Evolutionary conservation across 2,113 vertebrate species (phyloP).

Genomic region (Bufo gargarizans): DNA sequence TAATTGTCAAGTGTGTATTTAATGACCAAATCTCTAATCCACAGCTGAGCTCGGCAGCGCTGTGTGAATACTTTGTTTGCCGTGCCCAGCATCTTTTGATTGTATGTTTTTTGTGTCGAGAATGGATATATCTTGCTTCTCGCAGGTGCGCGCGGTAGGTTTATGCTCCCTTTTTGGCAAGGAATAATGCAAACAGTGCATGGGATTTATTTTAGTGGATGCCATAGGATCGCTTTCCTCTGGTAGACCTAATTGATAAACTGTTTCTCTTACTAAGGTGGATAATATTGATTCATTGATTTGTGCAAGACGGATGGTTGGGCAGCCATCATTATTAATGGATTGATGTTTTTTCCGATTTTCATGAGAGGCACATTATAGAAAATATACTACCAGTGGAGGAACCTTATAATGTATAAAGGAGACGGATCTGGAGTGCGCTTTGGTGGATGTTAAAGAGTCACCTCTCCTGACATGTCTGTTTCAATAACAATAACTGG

Average conservation of each 20-base stretch:
- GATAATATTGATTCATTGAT: slow-evolving; percentile 5
- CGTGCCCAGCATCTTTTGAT: slow-evolving; percentile 6
- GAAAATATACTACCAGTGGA: not conserved
- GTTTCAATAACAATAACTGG: too few species aligned
- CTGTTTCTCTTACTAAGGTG: not conserved
- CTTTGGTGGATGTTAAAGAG: too few species aligned
- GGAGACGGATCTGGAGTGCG: too few species aligned
- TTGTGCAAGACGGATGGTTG: not conserved
- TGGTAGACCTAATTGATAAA: not conserved
- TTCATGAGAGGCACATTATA: not conserved
- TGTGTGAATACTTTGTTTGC: slow-evolving; percentile 21
- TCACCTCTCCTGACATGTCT: too few species aligned
- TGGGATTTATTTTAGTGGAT: not conserved
- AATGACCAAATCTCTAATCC: slow-evolving; percentile 34
- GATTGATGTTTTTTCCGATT: not conserved
- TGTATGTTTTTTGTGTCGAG: not conserved
- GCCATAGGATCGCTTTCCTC: not conserved
- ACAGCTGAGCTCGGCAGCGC: slow-evolving; percentile 36
- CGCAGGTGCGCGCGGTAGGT: slow-evolving; percentile 17
- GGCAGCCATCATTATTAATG: not conserved
- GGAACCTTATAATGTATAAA: not conserved
- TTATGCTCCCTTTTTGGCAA: not conserved
- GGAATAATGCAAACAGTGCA: not conserved
- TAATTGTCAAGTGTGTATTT: slow-evolving; percentile 39
- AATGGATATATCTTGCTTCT: not conserved